Evolutionary conservation across 2,797 vertebrate genomes (phyloP).

Genomic region (Bryconaethiops microstoma): DNA sequence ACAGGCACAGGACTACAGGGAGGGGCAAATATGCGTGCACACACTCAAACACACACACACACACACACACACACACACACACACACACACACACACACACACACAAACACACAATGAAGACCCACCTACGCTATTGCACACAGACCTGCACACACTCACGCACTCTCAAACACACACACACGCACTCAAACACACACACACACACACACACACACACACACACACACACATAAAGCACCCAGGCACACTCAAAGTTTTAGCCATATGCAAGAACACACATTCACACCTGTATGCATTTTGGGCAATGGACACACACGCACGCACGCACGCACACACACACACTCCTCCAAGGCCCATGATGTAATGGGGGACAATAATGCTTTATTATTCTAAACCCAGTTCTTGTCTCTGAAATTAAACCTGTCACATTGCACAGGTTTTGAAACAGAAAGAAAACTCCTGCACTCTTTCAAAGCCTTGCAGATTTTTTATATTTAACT

Average conservation of each 20-base stretch:
- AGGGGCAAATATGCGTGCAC: background rate
- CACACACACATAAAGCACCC: background rate
- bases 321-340: slow-evolving; percentile 18
- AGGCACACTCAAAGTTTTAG: background rate
- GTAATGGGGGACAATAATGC: slow-evolving; percentile 18
- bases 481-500: background rate
- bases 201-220: too few species aligned
- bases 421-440: slow-evolving; percentile 17
- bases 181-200: too few species aligned
- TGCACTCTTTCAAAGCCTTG: background rate
- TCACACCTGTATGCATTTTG: slow-evolving; percentile 9
- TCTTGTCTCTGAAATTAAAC: slow-evolving; percentile 19
- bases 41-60: background rate
- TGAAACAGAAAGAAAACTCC: background rate
- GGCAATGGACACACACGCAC: slow-evolving; percentile 4
- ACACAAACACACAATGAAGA: slow-evolving; percentile 17
- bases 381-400: slow-evolving; percentile 29
- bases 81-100: slow-evolving; percentile 14
- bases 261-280: background rate
- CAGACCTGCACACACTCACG: too few species aligned
- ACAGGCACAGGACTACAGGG: slow-evolving; percentile 7
- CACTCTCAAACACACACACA: too few species aligned
- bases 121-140: too few species aligned
- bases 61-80: too few species aligned
- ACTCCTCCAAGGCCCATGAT: slow-evolving; percentile 12